Evolutionary conservation across 35 echinoderm and acorn worm genomes (phyloP).

Genomic region (Antedon bifida): DNA sequence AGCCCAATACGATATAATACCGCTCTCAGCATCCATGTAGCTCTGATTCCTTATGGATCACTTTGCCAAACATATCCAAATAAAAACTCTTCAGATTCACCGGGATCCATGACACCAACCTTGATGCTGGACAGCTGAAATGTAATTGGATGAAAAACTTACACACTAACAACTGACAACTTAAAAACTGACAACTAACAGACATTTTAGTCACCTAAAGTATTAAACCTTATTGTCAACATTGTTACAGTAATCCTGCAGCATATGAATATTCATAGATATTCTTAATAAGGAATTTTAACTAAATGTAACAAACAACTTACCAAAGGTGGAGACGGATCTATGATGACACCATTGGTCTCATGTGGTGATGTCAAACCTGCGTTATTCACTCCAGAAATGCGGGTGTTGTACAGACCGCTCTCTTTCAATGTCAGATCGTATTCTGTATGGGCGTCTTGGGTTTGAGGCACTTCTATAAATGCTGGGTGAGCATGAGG

Average conservation of each 20-base stretch:
- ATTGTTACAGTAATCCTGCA: too few species aligned
- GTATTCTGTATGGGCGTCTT: background rate
- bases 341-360: conserved; percentile 21
- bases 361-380: conserved; percentile 20
- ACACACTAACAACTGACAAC: background rate
- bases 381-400: conserved; percentile 12
- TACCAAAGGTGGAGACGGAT: conserved; percentile 24
- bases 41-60: conserved; percentile 8
- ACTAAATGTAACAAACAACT: background rate
- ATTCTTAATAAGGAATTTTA: too few species aligned
- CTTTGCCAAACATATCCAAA: conserved; percentile 26
- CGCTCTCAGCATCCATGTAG: conserved; percentile 39
- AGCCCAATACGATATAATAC: conserved; percentile 24
- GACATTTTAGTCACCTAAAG: background rate
- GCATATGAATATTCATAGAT: too few species aligned
- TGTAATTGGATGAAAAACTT: background rate
- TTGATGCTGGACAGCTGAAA: background rate
- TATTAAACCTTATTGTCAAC: too few species aligned
- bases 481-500: background rate
- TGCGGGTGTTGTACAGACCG: conserved; percentile 3
- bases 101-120: conserved; percentile 9
- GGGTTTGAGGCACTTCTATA: background rate
- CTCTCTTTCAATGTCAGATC: background rate
- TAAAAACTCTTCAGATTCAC: conserved; percentile 23
- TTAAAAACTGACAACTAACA: background rate